Evolutionary conservation across 2,113 vertebrate species (phyloP), one percentile per base, ranked within the genome.

Genomic region (Lepisosteus oculatus): DNA sequence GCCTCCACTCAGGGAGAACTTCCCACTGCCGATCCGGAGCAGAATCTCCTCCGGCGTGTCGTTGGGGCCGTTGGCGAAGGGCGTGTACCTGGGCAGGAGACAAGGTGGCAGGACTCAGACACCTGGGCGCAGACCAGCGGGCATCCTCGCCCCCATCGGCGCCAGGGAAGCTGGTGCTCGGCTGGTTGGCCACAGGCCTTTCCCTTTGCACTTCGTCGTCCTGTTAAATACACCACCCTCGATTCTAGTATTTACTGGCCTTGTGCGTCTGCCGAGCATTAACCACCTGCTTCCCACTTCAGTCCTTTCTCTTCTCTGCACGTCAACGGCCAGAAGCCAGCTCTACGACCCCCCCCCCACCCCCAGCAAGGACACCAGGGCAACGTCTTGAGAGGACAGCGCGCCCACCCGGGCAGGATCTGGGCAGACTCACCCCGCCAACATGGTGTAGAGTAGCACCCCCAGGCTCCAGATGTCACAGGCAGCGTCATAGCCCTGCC

Each of bases 11-110:
- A 98, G 85, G 43, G 95, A 95, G 83, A 98, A 99, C 75, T 97
- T 98, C 61, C 97, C 96, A 73, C 95, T 97, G 75, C 96, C 95
- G 86, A 98, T 98, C 71, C 92, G 93, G 45, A 96, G 88, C 15
- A 99, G 87, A 81, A 99, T 98, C 87, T 99, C 96, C 82, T 98
- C 96, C 43, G 96, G 96, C 68, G 95, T 98, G 85, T 98, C 96
- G 56, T 96, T 98, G 74, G 96, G 95, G 55, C 96, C 96, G 69
- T 98, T 98, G 75, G 96, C 95, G 76, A 98, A 98, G 5, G 96
- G 97, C 43, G 96, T 99, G 81, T 95, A 98, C 76, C 97, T 98
- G 87, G 43, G 29, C 47, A 42, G 13, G 8, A 43, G 57, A 3
- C 29, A 29, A 29, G 29, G 29, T 29, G 29, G 29, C 29, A 29